Evolutionary conservation across 2,113 vertebrate genomes (phyloP), one percentile per base, ranked within the genome.

Genomic region (Corythornis madagascariensis): DNA sequence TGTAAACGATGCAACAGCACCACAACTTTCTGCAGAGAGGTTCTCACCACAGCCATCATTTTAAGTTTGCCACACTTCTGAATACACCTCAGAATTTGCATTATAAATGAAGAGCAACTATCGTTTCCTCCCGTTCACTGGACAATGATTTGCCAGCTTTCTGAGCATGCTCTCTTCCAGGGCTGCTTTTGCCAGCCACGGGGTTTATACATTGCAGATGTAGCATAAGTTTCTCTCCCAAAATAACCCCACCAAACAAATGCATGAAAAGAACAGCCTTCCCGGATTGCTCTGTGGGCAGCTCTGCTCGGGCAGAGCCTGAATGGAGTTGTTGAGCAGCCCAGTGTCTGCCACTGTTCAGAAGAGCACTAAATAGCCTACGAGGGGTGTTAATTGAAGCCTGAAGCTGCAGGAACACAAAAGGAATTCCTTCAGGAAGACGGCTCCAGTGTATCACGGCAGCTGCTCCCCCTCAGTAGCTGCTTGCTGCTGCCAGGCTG

Each of bases 21-120:
- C 98, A 99, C 99, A 99, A 99, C 99, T 99, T 99, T 99, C 98
- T 99, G 99, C 97, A 99, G 98, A 98, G 99, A 99, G 66, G 99
- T 99, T 98, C 98, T 98, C 98, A 99, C 99, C 98, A 99, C 98
- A 98, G 99, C 99, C 99, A 99, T 99, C 99, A 99, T 99, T 98
- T 98, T 99, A 98, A 98, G 98, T 98, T 98, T 99, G 98, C 98
- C 98, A 98, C 98, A 98, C 98, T 98, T 98, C 98, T 98, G 98
- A 96, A 99, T 98, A 98, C 97, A 98, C 98, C 98, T 98, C 97
- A 97, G 97, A 98, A 98, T 99, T 98, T 98, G 98, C 99, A 99
- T 99, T 98, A 99, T 99, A 99, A 98, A 98, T 98, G 97, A 98
- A 98, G 98, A 98, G 97, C 97, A 96, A 95, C 97, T 92, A 98